Base-by-base conservation (phyloP, 2,888 invertebrate genomes). In the Melinopterus prodromus region DNA sequence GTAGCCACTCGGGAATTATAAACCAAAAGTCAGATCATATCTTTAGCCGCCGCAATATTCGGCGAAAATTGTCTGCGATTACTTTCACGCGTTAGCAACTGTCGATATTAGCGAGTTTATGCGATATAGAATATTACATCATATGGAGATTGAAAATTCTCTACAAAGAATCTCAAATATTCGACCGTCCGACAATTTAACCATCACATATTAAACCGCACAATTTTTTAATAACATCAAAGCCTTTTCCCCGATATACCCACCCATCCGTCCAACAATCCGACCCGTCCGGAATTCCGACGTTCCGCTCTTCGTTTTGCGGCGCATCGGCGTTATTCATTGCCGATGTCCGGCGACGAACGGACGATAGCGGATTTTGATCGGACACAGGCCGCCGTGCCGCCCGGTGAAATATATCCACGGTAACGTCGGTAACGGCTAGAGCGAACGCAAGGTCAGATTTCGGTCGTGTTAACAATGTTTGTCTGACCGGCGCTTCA, bases 381-480 rank as follows among this genome's bases (percentile, higher is more conserved):
- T 76, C 76, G 26, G 26, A 26, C 26, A 26, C 26, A 26, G 26
- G 26, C 26, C 26, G 26, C 26, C 26, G 26, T 79, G 76, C 71
- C 76, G 79, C 71, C 79, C 71, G 77, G 79, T 80, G 77, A 77
- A 74, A 74, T 77, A 77, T 77, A 74, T 26, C 16, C 74, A n/a
- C 16, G 14, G 76, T 9, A 72, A 36, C 16, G 74, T 14, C 16
- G 14, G 76, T 9, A 72, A 36, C 71, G 36, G 76, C 75, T 70
- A 69, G 74, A 26, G 78, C 69, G 72, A 72, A 15, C 37, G 74
- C 69, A 77, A 80, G 77, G 70, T 80, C 69, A 77, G 71, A 77
- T 80, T 72, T 70, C 35, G 69, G 71, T 79, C 70, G 74, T 79
- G 69, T 72, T 74, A 76, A 77, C 79, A 35, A 74, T 70, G 77